Base-by-base conservation (phyloP, 2,113 vertebrate genomes). In the Archocentrus centrarchus region DNA sequence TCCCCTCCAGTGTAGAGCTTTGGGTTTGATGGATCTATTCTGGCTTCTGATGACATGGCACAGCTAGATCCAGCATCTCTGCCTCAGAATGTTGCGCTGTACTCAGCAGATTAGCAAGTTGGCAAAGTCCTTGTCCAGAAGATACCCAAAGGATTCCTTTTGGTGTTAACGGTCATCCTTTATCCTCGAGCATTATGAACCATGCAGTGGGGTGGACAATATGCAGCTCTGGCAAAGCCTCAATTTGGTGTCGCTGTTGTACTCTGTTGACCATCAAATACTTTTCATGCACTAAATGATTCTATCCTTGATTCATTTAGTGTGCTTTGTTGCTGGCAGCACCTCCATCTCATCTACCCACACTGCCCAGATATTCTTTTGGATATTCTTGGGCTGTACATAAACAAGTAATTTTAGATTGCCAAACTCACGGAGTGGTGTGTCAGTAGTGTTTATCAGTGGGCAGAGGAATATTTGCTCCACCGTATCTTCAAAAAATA, bases 351-450 rank as follows among this genome's bases (percentile, higher is more conserved):
- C 47, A 55, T 55, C 47, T 55, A 35, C 47, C 18, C 27, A 55
- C 27, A n/a, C 47, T 73, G 27, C 47, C 68, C 47, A 73, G 47
- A 55, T 73, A 73, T 73, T 73, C 47, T 55, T 73, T 55, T 53
- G 68, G 68, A 73, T 73, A 90, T 79, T 94, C 81, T 84, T 82
- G 53, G 59, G 81, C 81, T 85, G 78, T 82, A 87, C 91, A 82
- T 63, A 92, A 92, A 94, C 83, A 89, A 88, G 92, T 90, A 85
- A 92, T 73, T 88, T 94, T 79, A 80, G 83, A 86, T 88, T 44
- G 66, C 64, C 77, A 62, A 64, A 75, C 79, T 75, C 81, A 63
- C 37, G 87, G 66, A 88, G 66, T 47, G 62, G 84, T 57, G 66
- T 92, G 87, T 90, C 85, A 86, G 85, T 83, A 47, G 83, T 82